Evolutionary conservation across 2,797 vertebrate genomes (phyloP).

Genomic region (Lates japonicus): DNA sequence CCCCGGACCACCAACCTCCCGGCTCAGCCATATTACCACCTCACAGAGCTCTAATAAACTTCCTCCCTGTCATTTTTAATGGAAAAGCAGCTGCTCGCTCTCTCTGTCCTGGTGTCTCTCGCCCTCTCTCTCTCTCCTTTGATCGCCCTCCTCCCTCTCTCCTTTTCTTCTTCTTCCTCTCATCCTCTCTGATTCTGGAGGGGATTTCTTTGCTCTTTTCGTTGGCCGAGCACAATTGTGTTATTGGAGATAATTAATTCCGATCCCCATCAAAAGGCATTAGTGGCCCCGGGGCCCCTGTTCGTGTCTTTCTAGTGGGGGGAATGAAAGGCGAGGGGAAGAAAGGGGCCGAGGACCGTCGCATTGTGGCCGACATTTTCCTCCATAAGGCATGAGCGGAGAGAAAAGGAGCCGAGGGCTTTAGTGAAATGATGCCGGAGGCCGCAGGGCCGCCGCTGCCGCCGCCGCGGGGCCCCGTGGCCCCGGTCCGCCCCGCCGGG

Average conservation of each 20-base stretch:
- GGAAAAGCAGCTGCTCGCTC: constrained; percentile 84
- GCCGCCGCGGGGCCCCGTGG: constrained; percentile 22
- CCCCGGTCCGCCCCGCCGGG: constrained; percentile 83
- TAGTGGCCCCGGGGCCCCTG: constrained; percentile 89
- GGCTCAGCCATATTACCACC: constrained; percentile 72
- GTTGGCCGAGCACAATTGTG: constrained; percentile 95
- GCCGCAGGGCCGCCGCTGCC: constrained; percentile 7
- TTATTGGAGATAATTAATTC: constrained; percentile 99
- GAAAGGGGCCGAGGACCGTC: constrained; percentile 83
- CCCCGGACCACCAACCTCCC: constrained; percentile 86
- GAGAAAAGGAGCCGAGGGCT: constrained; percentile 85
- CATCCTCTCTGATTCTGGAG: constrained; percentile 85
- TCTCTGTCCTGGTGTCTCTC: constrained; percentile 38
- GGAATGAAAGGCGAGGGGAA: constrained; percentile 91
- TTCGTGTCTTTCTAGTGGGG: constrained; percentile 86
- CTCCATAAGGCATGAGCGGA: constrained; percentile 90
- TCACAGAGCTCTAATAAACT: constrained; percentile 89
- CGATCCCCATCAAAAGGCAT: constrained; percentile 99
- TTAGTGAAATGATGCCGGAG: constrained; percentile 48
- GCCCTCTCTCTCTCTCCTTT: constrained; percentile 62
- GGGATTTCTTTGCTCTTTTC: constrained; percentile 98
- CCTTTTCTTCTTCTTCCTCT: constrained; percentile 39
- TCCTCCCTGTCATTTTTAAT: constrained; percentile 85
- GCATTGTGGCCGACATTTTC: constrained; percentile 91
- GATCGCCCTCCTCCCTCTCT: constrained; percentile 73